Base-by-base conservation (phyloP, 2,888 invertebrate genomes). In the Aphidius colemani region DNA sequence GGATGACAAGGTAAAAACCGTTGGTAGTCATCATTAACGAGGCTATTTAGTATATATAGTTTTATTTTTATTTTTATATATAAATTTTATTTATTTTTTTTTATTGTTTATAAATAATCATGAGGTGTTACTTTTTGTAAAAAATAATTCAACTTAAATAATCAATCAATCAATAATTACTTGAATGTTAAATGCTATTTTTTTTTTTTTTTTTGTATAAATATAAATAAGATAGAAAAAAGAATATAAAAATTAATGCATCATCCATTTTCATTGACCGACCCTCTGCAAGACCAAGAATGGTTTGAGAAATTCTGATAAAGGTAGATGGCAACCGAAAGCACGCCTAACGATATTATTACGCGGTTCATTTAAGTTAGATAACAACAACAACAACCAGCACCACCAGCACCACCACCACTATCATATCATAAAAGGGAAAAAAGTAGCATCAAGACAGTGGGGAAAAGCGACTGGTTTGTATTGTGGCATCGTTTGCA, bases 361-460 rank as follows among this genome's bases (percentile, higher is more conserved):
- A 76, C 75, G 74, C 74, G 80, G 75, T 79, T 80, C 77, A 78
- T 80, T 79, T 79, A 79, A 79, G 79, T 80, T 80, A 78, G 78
- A 79, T 79, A 80, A 78, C 79, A 78, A 78, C 76, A 76, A 74
- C 69, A 74, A 67, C 64, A 70, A 69, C 68, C 65, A 51, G 49
- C 64, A 50, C 58, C 57, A 64, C 60, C 48, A 46, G 40, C 3
- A 30, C 30, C 5, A 30, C 30, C 30, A 30, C 30, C 5, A 30
- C 30, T 30, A 30, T 30, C 30, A 30, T 30, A 30, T 30, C 30
- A 30, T 30, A 5, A 0, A 30, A 30, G 5, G 5, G 3, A 30
- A 30, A 30, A 30, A 30, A 30, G 5, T 5, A 30, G 5, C 30
- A 30, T 30, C 30, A 30, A 30, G 30, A 4, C 2, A 48, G 48